A percentile compares a stretch with the other conserved stretches of the same genome.
These are phyloP conservation scores for Protonibea diacanthus DNA, from an alignment of 2,797 vertebrate genomes.

Conservation along the genomic window DNA sequence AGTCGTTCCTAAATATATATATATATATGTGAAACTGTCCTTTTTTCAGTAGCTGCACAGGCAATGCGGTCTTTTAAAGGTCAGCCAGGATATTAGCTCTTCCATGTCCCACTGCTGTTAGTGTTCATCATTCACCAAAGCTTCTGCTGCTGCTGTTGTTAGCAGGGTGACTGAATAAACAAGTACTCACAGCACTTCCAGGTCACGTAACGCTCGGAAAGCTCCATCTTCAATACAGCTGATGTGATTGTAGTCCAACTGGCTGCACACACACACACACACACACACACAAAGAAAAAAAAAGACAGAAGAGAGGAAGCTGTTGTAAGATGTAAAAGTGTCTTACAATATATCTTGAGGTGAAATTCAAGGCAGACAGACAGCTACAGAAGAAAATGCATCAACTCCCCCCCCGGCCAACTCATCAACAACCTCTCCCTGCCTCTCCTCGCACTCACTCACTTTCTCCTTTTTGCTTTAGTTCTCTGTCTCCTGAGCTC, in stretches of 20 bases:
- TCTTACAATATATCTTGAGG: slow-evolving; percentile 37
- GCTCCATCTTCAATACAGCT: slow-evolving; percentile 99
- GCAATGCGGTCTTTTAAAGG: slow-evolving; percentile 60
- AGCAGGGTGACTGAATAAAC: slow-evolving; percentile 42
- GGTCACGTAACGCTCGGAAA: slow-evolving; percentile 96
- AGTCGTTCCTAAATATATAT: slow-evolving; percentile 24
- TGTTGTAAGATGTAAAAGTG: slow-evolving; percentile 29
- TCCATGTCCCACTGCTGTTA: slow-evolving; percentile 27
- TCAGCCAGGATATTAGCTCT: slow-evolving; percentile 48
- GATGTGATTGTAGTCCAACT: slow-evolving; percentile 99
- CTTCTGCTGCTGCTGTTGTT: slow-evolving; percentile 9
- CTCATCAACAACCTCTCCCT: slow-evolving; percentile 15
- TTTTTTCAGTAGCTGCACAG: slow-evolving; percentile 30
- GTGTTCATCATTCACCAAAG: slow-evolving; percentile 26
- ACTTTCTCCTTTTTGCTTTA: slow-evolving; percentile 31
- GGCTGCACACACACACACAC: slow-evolving; percentile 84
- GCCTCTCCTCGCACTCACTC: slow-evolving; percentile 21
- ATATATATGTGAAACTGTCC: background rate
- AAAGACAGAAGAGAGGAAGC: slow-evolving; percentile 18
- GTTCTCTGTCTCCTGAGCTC: slow-evolving; percentile 45
- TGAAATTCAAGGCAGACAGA: slow-evolving; percentile 40
- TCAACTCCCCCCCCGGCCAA: slow-evolving; percentile 15
- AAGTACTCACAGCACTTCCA: slow-evolving; percentile 99
- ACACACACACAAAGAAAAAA: slow-evolving; percentile 25
- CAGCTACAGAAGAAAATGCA: slow-evolving; percentile 38